Base-by-base conservation (phyloP, 2,797 vertebrate species). In the Hephaestus fuliginosus region DNA sequence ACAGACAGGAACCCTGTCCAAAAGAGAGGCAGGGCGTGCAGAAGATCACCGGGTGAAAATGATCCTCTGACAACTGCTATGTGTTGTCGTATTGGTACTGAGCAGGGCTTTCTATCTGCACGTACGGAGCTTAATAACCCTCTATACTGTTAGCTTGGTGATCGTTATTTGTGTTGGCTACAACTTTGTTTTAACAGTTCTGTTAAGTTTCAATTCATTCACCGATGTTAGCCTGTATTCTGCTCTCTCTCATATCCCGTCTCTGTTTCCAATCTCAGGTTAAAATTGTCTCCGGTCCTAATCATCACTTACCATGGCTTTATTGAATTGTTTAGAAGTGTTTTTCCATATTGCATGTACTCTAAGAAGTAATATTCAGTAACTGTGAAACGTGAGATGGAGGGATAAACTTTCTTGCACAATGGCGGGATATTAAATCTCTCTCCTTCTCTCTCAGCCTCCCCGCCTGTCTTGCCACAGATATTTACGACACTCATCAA, bases 1-100 rank as follows among this genome's bases (percentile, higher is more conserved):
- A 96, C 90, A 1, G 93, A 94, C 70, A 95, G 92, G 93, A 98
- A 97, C 71, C 96, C 96, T 98, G 88, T 78, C 56, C 84, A 74
- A 74, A 86, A 57, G 75, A 88, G 30, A 93, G 3, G 52, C n/a
- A 36, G 43, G 25, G 5, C 39, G 17, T 43, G 55, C 11, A 61
- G n/a, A 70, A 25, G 0, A 58, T 55, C 25, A 64, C 13, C 25
- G 25, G 25, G 25, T 25, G 25, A 25, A 25, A 25, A 25, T 25
- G 25, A 25, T 25, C 25, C 25, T 25, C 25, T 25, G 25, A 25
- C 25, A 25, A 25, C 25, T 25, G 25, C 25, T 25, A 25, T 25
- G 25, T 25, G 25, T 25, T 25, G 25, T 25, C 25, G 2, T 25
- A 25, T 25, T 25, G 25, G 25, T 25, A 25, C 25, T 25, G 25